phyloP scores from a whole-genome alignment of 2,113 vertebrate genomes.

The Callipepla squamata region DNA sequence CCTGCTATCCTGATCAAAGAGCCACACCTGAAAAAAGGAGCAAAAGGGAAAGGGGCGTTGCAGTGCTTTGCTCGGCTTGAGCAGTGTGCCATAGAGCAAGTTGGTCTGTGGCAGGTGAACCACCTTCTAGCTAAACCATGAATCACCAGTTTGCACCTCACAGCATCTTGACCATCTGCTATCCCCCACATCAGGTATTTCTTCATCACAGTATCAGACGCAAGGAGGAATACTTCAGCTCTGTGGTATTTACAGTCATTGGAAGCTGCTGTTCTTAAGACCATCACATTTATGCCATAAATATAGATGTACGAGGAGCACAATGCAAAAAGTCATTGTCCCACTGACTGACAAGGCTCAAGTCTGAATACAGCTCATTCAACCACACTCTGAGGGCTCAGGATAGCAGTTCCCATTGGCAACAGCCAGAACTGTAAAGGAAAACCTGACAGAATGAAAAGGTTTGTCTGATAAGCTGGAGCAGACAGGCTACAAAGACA shows the following conservation, averaged over 20 bases:
- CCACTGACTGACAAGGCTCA: not conserved
- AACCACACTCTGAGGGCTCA: not conserved
- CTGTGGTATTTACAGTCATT: not conserved
- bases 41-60: not conserved
- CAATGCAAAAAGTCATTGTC: not conserved
- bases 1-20: not conserved
- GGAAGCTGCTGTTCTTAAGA: not conserved
- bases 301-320: not conserved
- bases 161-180: not conserved
- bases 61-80: not conserved
- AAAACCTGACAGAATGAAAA: not conserved
- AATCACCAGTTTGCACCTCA: not conserved
- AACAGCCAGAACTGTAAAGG: not conserved
- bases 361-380: not conserved
- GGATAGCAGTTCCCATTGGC: not conserved
- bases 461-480: not conserved
- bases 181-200: accelerated
- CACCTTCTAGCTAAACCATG: not conserved
- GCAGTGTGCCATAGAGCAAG: not conserved
- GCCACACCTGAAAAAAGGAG: not conserved
- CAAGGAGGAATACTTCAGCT: not conserved
- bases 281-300: not conserved
- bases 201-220: not conserved
- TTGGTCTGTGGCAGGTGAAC: not conserved
- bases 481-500: not conserved